phyloP scores from a whole-genome alignment of 92 coral and sea anemone genomes.

The Plumapathes pennacea region DNA sequence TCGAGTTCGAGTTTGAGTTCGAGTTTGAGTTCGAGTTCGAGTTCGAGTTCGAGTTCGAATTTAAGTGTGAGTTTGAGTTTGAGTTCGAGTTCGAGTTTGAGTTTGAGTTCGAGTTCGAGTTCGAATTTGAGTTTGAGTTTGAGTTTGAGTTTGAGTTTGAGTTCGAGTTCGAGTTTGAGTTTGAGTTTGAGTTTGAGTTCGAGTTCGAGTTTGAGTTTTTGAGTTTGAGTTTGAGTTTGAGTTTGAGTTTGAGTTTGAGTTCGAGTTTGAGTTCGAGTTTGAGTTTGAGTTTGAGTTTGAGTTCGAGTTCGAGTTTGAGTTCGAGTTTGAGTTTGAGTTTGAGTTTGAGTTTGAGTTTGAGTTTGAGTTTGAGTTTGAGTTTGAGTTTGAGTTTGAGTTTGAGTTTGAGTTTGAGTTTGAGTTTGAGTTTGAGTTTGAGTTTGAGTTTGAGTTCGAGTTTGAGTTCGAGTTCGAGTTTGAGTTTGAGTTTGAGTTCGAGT shows the following conservation, averaged over 20 bases:
- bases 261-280: slow-evolving; percentile 17
- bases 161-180: slow-evolving; percentile 10
- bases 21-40: slow-evolving; percentile 25
- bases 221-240: slow-evolving; percentile 21
- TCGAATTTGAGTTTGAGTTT: slow-evolving; percentile 20
- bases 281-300: slow-evolving; percentile 20
- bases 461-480: slow-evolving; percentile 25
- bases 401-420: slow-evolving; percentile 17
- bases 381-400: slow-evolving; percentile 16
- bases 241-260: slow-evolving; percentile 23
- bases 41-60: slow-evolving; percentile 20
- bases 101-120: slow-evolving; percentile 24
- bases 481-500: slow-evolving; percentile 21
- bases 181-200: slow-evolving; percentile 9
- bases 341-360: slow-evolving; percentile 18
- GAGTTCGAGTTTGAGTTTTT: slow-evolving; percentile 7
- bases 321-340: slow-evolving; percentile 17
- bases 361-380: slow-evolving; percentile 22
- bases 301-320: slow-evolving; percentile 25
- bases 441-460: slow-evolving; percentile 19
- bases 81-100: slow-evolving; percentile 27
- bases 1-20: slow-evolving; percentile 20
- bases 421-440: slow-evolving; percentile 19
- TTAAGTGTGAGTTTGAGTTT: slow-evolving; percentile 11
- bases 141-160: slow-evolving; percentile 23